Evolutionary conservation across 2,888 invertebrate species (phyloP), one percentile per base, ranked within the genome.

Genomic region (Hirtodrosophila alboralis): DNA sequence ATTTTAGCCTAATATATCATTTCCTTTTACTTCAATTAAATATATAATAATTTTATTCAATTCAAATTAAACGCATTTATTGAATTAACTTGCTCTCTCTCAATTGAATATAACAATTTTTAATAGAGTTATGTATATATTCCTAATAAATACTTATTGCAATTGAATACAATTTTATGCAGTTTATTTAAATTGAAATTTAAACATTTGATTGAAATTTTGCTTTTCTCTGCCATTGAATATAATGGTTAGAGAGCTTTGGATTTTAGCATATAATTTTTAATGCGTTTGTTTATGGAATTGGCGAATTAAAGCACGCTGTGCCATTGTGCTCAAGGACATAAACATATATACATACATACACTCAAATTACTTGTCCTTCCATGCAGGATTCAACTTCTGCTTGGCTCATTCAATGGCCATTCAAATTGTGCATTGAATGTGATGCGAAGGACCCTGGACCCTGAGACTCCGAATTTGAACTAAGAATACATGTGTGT

Each of bases 351-450:
- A 21, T 4, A 21, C 18, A 21, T 21, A 5, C 18, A 23, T 10
- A 40, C 34, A 13, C 37, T 38, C 21, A 41, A 52, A 48, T 58
- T 66, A 41, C 40, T 16, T 7, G 1, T 10, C 8, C 26, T 8
- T 1, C 13, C 21, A 12, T 23, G 30, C 9, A 1, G n/a, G 10
- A 1, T 8, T 5, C 3, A 23, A 8, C 30, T 21, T 13, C 14
- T 33, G 27, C 14, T 31, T 51, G 28, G 33, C 30, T 43, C 49
- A 58, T 47, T 58, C 38, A 47, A 68, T 68, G 49, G 66, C 75
- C 57, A 70, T 70, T 75, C 47, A 70, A 58, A 51, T 63, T 75
- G 71, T 66, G 66, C 67, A 73, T 72, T 73, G 68, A 70, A 62
- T 73, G 53, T 49, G 56, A 44, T 59, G 43, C 59, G 56, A 71